phyloP scores from a whole-genome alignment of 2,797 vertebrate species.

The Helostoma temminkii region DNA sequence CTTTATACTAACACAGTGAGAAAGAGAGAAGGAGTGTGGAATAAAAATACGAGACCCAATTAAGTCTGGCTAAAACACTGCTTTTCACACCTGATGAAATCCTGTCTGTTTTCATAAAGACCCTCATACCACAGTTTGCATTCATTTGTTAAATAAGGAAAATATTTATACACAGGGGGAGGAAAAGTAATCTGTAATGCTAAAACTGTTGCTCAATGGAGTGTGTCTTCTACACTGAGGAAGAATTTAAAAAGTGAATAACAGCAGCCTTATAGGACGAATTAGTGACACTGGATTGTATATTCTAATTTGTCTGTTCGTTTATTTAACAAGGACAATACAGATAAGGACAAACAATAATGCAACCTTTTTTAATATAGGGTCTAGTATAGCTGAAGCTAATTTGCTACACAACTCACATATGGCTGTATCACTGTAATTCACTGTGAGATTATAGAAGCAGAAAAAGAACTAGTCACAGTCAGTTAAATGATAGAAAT shows the following conservation, averaged over 20 bases:
- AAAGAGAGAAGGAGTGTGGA: conserved; percentile 16
- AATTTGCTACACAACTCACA: not conserved
- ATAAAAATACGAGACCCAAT: conserved; percentile 91
- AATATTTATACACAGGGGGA: conserved; percentile 84
- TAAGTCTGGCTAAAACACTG: conserved; percentile 90
- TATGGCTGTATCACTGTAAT: not conserved
- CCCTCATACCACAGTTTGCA: conserved; percentile 79
- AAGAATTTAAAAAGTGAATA: conserved; percentile 45
- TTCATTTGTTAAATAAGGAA: conserved; percentile 89
- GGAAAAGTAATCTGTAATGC: conserved; percentile 79
- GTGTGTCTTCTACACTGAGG: conserved; percentile 54
- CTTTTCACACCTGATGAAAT: conserved; percentile 92
- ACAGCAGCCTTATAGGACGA: conserved; percentile 24
- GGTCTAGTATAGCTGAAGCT: not conserved
- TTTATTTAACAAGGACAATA: conserved; percentile 16
- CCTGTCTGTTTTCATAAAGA: conserved; percentile 88
- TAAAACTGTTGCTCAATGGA: conserved; percentile 61
- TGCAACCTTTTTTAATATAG: not conserved
- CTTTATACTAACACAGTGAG: conserved; percentile 12
- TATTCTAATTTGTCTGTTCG: conserved; percentile 11
- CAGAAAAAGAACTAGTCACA: not conserved
- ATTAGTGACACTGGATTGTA: conserved; percentile 17
- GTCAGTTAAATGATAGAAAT: not conserved
- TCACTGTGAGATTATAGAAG: not conserved
- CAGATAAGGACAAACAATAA: conserved; percentile 6